A percentile compares a stretch with the other conserved stretches of the same genome.
These are phyloP conservation scores for Platycheirus rosarum DNA, from an alignment of 2,888 invertebrate species.

Conservation along the genomic window DNA sequence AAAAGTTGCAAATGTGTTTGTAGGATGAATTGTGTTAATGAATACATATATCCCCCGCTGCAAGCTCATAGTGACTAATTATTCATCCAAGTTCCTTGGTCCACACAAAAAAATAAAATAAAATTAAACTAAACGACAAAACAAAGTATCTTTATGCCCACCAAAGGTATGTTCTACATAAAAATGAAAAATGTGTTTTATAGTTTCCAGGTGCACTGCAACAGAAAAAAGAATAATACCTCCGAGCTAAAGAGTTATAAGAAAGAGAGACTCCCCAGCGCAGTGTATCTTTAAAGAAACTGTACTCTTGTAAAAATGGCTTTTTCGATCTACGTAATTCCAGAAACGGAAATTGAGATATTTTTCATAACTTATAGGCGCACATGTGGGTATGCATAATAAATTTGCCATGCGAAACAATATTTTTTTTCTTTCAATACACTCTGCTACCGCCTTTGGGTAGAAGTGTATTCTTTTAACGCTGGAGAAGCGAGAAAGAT, in stretches of 20 bases:
- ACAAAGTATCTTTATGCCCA: slow-evolving; percentile 29
- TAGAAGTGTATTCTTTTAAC: slow-evolving; percentile 36
- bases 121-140: neutral
- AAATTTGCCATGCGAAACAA: slow-evolving; percentile 58
- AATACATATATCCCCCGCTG: slow-evolving; percentile 46
- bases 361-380: slow-evolving; percentile 77
- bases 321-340: slow-evolving; percentile 68
- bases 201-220: slow-evolving; percentile 71
- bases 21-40: slow-evolving; percentile 46
- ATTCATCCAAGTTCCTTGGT: slow-evolving; percentile 51
- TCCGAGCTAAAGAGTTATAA: slow-evolving; percentile 42
- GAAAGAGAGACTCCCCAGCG: slow-evolving; percentile 26
- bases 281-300: neutral
- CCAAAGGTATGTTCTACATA: slow-evolving; percentile 65
- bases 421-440: slow-evolving; percentile 24
- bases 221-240: slow-evolving; percentile 45
- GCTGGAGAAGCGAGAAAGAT: slow-evolving; percentile 10
- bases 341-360: slow-evolving; percentile 79
- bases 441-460: slow-evolving; percentile 67
- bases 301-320: slow-evolving; percentile 23
- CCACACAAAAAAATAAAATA: neutral
- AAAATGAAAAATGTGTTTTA: slow-evolving; percentile 74
- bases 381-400: slow-evolving; percentile 74
- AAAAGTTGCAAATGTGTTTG: slow-evolving; percentile 40
- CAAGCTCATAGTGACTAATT: slow-evolving; percentile 36